phyloP scores from a whole-genome alignment of 1,140 invertebrate genomes.

The Eumeta japonica region DNA sequence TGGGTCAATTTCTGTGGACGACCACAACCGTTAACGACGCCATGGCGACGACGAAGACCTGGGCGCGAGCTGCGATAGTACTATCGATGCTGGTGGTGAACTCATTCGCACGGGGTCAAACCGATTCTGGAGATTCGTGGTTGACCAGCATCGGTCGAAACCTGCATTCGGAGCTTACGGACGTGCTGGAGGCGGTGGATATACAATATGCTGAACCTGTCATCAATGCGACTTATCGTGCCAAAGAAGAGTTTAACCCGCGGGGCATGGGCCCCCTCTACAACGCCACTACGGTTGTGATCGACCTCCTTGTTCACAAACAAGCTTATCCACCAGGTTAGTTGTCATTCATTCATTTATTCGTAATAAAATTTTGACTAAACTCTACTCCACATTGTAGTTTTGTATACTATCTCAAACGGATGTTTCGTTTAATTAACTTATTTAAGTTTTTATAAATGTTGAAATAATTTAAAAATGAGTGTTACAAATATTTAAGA shows the following conservation, averaged over 20 bases:
- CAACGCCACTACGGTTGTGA: constrained; percentile 64
- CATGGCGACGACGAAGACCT: no score
- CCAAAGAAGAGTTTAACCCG: constrained; percentile 62
- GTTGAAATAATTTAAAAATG: no score
- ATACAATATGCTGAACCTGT: constrained; percentile 42
- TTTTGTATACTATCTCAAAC: no score
- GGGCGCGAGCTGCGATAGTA: no score
- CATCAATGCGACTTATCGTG: constrained; percentile 58
- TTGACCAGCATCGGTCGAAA: constrained; percentile 23
- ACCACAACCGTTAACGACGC: no score
- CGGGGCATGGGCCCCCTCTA: constrained; percentile 69
- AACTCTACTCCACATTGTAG: no score
- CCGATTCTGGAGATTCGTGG: constrained; percentile 25
- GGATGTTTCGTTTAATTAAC: no score
- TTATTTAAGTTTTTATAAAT: no score
- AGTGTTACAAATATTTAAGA: no score
- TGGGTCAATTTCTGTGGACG: no score
- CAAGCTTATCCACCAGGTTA: constrained; percentile 52
- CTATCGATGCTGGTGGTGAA: constrained; percentile 17
- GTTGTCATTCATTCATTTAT: constrained; percentile 2
- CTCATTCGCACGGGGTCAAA: constrained; percentile 17
- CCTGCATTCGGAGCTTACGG: constrained; percentile 29
- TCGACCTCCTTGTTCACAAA: constrained; percentile 57
- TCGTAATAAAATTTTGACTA: background rate
- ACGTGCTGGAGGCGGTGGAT: constrained; percentile 33